Base-by-base conservation (phyloP, 2,797 vertebrate species). In the Diglossa cyanea region DNA sequence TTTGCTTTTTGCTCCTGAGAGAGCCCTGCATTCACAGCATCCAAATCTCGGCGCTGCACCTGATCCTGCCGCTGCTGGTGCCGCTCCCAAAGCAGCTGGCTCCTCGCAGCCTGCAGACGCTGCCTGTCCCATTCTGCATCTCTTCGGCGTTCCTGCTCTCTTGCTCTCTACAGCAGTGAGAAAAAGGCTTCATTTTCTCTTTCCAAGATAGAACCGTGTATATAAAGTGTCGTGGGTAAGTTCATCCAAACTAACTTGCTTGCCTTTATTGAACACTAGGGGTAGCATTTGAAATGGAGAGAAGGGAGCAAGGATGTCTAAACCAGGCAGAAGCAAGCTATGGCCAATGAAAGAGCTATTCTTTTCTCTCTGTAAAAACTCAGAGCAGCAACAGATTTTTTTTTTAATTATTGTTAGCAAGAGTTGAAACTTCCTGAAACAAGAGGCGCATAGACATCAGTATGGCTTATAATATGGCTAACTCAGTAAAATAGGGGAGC, bases 21-120 rank as follows among this genome's bases (percentile, higher is more conserved):
- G 55, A 99, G 97, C 71, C 94, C 71, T 55, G 86, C 19, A 12
- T 99, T 99, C 74, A 93, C 4, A 31, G 74, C 70, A 86, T 99
- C 99, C 94, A 98, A 48, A 2, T 96, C 94, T n/a, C 12, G 96
- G 82, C 99, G 98, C 50, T 95, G 87, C 53, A 97, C 97, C 23
- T 95, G 96, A 40, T 78, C 96, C 63, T 95, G 90, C 7, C 97
- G 97, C 1, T 94, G 97, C 71, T 97, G 98, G 75, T 97, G 97
- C 54, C 98, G 94, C 94, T 99, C 99, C 2, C 94, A 62, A 17
- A 99, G 87, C 87, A 98, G 14, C 31, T 97, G 97, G 0, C 91
- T 42, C 0, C 97, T 98, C 3, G 98, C 98, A 0, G 77, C 92
- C 83, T 97, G 97, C 13, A 98, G 8, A 1, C 91, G 85, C 13